A percentile compares a stretch with the other conserved stretches of the same genome.
phyloP scores from a whole-genome alignment of 2,113 vertebrate genomes.

The Potamarius usumacintae region DNA sequence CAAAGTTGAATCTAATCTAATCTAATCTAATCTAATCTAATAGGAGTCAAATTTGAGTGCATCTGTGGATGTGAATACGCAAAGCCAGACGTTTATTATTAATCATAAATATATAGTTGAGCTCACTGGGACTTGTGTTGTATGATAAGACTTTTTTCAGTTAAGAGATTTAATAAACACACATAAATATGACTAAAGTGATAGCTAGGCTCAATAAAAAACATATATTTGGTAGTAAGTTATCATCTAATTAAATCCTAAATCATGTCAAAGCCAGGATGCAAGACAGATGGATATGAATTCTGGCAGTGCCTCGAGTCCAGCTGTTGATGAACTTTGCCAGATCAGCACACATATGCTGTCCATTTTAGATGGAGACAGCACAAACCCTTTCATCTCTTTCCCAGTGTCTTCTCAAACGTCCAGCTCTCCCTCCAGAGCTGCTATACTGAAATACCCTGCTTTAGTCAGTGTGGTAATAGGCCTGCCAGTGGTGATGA shows the following conservation, averaged over 20 bases:
- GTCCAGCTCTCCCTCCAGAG: conserved; percentile 29
- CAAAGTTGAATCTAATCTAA: too few relatives aligned
- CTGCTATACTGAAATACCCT: conserved; percentile 45
- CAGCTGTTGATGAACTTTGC: conserved; percentile 58
- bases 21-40: too few relatives aligned
- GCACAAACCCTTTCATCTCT: conserved; percentile 36
- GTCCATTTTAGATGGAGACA: conserved; percentile 49
- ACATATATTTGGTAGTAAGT: not conserved
- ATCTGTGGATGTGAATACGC: not conserved
- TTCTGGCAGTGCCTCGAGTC: conserved; percentile 61
- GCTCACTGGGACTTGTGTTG: not conserved
- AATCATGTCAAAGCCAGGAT: conserved; percentile 13
- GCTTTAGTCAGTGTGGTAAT: conserved; percentile 49
- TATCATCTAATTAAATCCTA: conserved; percentile 24
- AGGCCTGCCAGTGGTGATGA: conserved; percentile 55
- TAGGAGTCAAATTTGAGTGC: not conserved
- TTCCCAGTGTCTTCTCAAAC: conserved; percentile 24
- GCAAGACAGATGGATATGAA: conserved; percentile 45
- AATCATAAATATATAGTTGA: not conserved
- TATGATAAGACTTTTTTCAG: not conserved
- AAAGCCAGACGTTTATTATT: not conserved
- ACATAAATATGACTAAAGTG: not conserved
- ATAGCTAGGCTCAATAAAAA: not conserved
- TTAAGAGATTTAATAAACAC: not conserved
- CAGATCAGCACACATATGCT: conserved; percentile 29